Base-by-base conservation (phyloP, 2,888 invertebrate genomes). In the Allygus modestus region DNA sequence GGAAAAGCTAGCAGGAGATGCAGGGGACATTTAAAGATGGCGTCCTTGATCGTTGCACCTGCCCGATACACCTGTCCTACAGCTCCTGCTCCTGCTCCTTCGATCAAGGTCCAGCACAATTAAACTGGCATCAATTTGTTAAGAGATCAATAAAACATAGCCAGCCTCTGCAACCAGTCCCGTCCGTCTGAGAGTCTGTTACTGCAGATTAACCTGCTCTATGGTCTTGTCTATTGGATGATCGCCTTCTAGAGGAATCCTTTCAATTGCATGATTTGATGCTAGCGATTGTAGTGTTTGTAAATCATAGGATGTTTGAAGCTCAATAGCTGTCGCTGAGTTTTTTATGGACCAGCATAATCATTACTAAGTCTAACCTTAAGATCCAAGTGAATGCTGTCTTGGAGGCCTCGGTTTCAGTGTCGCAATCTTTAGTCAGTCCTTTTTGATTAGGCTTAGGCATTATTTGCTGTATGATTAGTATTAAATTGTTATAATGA, bases 21-120 rank as follows among this genome's bases (percentile, higher is more conserved):
- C 37, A 69, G 31, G 17, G 69, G 71, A 71, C 71, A 71, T 71
- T 71, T 71, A 71, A 71, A 71, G 71, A 37, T 71, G 71, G 71
- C 71, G 71, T n/a, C 71, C 71, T 71, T 71, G 71, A 23, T 41
- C 1, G 23, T 0, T 37, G 1, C 71, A 71, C 71, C 71, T 71
- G 71, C 23, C 23, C 69, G 17, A 69, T 69, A 69, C 71, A 71
- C 41, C 71, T 71, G 71, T 69, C 69, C 61, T 58, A n/a, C 51
- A 5, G 31, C 26, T 9, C 69, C 69, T 26, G 61, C 11, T 54
- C 61, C 61, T 11, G 20, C n/a, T 7, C 5, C 61, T 20, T 4
- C 28, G 26, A 23, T n/a, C 69, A 7, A n/a, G 17, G 17, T 33
- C 69, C 69, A 4, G 15, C 28, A 23, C 61, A 33, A 31, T 69